Evolutionary conservation across 2,888 invertebrate genomes (phyloP), one percentile per base, ranked within the genome.

Genomic region (Parnassius orleans): DNA sequence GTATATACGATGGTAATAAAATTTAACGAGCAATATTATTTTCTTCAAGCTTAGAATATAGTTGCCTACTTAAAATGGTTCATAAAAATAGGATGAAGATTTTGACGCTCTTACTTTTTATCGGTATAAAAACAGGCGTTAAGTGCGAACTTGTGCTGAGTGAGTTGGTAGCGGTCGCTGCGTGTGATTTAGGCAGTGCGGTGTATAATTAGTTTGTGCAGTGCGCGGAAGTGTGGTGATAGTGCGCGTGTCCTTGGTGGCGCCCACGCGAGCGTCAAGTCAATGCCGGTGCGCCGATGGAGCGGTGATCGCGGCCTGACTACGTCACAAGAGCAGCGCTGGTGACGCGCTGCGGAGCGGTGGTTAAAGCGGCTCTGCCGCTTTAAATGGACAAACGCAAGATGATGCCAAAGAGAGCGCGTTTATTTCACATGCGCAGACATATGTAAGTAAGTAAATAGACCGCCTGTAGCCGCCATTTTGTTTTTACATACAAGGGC

Each of bases 331-430:
- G 80, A 82, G 89, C 89, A 83, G 90, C 90, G 90, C 87, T 90
- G 90, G 90, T 91, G 90, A 91, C 89, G 91, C 90, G 90, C 90
- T 91, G 90, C 89, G 84, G 84, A 84, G 87, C 79, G 86, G 84
- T 83, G 78, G 80, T 79, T 81, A 88, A 87, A 87, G 90, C 90
- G 92, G 90, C 90, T 86, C 78, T 86, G 90, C 90, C 90, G 89
- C 90, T 90, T 90, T 93, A 93, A 93, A 97, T 97, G 97, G 96
- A 97, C 94, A 97, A 96, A 94, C 96, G 96, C 94, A 96, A 96
- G 95, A 97, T 97, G 96, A 94, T 96, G 95, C 95, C 96, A 93
- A 97, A 97, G 95, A 95, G 97, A 94, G 95, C 97, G 92, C 95
- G 97, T 19, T 19, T 19, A 19, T 19, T 19, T 19, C 19, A 19